Evolutionary conservation across 1,140 invertebrate species (phyloP).

Genomic region (Nebria ingens): DNA sequence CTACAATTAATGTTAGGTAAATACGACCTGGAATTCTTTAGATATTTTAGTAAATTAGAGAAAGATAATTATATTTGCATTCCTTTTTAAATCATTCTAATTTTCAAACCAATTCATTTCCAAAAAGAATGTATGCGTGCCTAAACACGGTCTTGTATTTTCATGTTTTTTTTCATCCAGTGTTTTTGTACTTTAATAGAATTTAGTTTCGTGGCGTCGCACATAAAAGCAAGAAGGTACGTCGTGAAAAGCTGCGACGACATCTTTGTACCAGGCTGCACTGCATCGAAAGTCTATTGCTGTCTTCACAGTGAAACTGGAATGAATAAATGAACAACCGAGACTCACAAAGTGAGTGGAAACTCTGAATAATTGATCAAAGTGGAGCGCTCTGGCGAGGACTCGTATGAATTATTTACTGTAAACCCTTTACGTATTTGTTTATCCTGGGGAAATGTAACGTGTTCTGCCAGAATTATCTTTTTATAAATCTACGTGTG

Average conservation of each 20-base stretch:
- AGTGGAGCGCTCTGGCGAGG: constrained; percentile 2
- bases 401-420: not conserved
- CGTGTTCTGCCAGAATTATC: not conserved
- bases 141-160: too few species aligned
- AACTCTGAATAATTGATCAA: constrained; percentile 6
- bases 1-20: too few species aligned
- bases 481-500: constrained; percentile 2
- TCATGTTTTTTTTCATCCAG: too few species aligned
- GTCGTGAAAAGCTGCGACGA: not conserved
- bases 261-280: not conserved
- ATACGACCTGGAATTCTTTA: too few species aligned
- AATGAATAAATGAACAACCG: constrained; percentile 7
- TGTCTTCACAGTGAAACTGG: constrained; percentile 1
- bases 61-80: too few species aligned
- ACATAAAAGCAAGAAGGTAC: not conserved
- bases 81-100: too few species aligned
- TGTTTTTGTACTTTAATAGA: not conserved
- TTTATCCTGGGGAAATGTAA: constrained; percentile 4
- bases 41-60: too few species aligned
- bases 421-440: constrained; percentile 5
- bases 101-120: too few species aligned
- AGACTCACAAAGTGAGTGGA: constrained; percentile 9
- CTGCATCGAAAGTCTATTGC: constrained; percentile 5
- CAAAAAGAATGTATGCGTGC: too few species aligned
- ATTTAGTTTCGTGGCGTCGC: not conserved